Conservation (phyloP, 1,140 invertebrate genomes). For the Panagrolaimus sp. region DNA sequence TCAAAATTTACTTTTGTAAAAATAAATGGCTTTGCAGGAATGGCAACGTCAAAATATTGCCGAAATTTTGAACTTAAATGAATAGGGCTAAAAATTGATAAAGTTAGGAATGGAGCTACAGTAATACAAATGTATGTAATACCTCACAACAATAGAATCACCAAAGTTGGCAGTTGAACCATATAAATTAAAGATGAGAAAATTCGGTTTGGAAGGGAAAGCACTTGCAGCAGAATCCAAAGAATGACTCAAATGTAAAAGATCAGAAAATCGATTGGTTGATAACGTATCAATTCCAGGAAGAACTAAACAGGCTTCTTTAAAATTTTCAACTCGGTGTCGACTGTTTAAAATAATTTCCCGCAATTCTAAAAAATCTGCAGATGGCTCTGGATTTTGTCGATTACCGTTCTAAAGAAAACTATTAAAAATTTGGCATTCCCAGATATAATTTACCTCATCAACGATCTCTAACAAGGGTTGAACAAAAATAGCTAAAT, state of each 20-base stretch:
- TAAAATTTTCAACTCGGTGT: conserved; percentile 14
- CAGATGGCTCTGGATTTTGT: conserved; percentile 19
- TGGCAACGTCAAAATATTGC: background rate
- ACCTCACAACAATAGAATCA: conserved; percentile 6
- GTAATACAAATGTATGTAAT: background rate
- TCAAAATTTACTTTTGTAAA: background rate
- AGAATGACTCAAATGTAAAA: background rate
- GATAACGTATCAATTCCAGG: conserved; percentile 28
- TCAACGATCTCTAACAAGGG: conserved; percentile 26
- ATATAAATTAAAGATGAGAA: background rate
- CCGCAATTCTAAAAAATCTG: conserved; percentile 26
- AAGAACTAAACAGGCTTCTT: conserved; percentile 23
- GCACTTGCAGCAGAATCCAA: background rate
- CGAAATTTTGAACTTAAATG: background rate
- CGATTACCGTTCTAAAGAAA: conserved; percentile 20
- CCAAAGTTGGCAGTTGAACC: background rate
- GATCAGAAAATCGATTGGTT: background rate
- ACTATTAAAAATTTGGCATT: background rate
- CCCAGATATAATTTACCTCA: conserved; percentile 15
- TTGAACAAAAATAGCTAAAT: conserved; percentile 22
- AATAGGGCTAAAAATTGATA: background rate
- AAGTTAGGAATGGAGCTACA: background rate
- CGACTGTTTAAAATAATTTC: conserved; percentile 20
- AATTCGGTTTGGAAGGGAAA: background rate
- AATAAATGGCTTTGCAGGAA: background rate